These are phyloP conservation scores for Chouioia cunea DNA, from an alignment of 2,888 invertebrate genomes.

Conservation along the genomic window DNA sequence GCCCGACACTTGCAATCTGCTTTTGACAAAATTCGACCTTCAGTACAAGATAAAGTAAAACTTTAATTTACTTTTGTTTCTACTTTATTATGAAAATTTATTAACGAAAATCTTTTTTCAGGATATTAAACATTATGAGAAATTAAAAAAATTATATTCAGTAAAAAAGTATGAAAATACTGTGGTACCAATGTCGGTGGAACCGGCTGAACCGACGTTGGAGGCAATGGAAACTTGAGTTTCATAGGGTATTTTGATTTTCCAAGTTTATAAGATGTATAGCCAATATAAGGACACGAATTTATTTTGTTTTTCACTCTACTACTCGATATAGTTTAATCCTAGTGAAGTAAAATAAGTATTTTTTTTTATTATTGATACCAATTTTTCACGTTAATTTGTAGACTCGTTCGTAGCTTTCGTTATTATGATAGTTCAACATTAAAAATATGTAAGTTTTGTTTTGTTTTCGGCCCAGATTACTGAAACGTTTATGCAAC, in stretches of 20 bases:
- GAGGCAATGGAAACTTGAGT: slow-evolving; percentile 64
- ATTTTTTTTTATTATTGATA: slow-evolving; percentile 39
- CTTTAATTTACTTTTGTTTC: slow-evolving; percentile 4
- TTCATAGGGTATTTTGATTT: slow-evolving; percentile 15
- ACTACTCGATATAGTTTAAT: slow-evolving; percentile 24
- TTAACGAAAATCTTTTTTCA: slow-evolving; percentile 53
- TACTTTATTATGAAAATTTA: not conserved
- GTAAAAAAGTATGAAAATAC: slow-evolving; percentile 69
- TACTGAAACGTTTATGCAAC: not conserved
- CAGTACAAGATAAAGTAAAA: slow-evolving; percentile 82
- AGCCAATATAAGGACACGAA: slow-evolving; percentile 19
- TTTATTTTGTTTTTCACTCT: slow-evolving; percentile 32
- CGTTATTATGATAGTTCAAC: no score
- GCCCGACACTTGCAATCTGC: slow-evolving; percentile 84
- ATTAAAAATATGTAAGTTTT: not conserved
- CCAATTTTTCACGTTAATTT: no score
- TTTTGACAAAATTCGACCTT: slow-evolving; percentile 85
- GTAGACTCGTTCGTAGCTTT: no score
- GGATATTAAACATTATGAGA: slow-evolving; percentile 84
- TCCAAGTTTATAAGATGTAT: slow-evolving; percentile 30
- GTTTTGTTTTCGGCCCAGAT: slow-evolving; percentile 15
- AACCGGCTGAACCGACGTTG: slow-evolving; percentile 62
- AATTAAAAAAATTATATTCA: slow-evolving; percentile 77
- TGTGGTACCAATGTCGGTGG: slow-evolving; percentile 74
- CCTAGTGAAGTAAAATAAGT: slow-evolving; percentile 26